Evolutionary conservation across 2,888 invertebrate genomes (phyloP).

Genomic region (Urechis unicinctus): DNA sequence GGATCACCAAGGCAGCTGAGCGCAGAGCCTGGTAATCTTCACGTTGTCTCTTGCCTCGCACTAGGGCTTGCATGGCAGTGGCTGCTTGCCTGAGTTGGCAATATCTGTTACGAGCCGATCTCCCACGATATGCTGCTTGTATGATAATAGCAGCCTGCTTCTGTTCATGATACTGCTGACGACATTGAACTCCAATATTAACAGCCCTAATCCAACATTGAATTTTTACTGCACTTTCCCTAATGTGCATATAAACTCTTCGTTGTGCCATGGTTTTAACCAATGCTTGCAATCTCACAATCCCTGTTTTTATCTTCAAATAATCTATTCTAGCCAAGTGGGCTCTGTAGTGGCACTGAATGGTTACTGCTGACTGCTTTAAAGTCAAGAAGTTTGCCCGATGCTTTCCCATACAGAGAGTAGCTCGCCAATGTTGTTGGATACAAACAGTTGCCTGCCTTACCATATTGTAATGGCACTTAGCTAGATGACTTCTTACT

Average conservation of each 20-base stretch:
- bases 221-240: neutral
- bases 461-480: neutral
- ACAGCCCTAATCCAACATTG: neutral
- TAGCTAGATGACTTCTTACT: neutral
- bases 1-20: neutral
- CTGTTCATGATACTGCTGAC: neutral
- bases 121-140: neutral
- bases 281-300: neutral
- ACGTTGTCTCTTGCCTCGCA: neutral
- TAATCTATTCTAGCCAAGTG: neutral
- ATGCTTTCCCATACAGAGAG: neutral
- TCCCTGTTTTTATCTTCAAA: neutral
- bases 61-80: neutral
- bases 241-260: neutral
- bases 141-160: conserved; percentile 2
- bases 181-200: neutral
- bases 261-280: neutral
- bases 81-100: neutral
- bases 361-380: neutral
- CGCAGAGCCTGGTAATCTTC: neutral
- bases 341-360: neutral
- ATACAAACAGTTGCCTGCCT: too few species aligned
- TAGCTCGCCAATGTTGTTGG: neutral
- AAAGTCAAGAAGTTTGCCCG: neutral
- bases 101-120: neutral